A percentile compares a stretch with the other conserved stretches of the same genome.
phyloP scores from a whole-genome alignment of 1,140 invertebrate genomes.

The Eciton burchellii region DNA sequence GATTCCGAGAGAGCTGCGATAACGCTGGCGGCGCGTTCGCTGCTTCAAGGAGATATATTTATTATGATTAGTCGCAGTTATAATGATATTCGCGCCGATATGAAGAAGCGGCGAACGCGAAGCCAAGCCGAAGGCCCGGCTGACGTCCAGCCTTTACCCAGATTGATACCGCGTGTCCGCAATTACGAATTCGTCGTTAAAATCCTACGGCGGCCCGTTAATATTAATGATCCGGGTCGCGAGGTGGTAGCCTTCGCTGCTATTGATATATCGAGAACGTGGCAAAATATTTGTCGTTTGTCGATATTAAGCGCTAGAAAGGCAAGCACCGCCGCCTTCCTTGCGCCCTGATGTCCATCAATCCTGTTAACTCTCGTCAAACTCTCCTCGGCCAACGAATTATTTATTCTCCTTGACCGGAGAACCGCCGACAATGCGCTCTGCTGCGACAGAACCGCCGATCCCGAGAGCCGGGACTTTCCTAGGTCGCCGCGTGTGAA shows the following conservation, averaged over 20 bases:
- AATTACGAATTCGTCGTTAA: not conserved
- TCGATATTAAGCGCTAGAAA: not conserved
- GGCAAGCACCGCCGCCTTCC: not conserved
- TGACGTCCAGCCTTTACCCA: not conserved
- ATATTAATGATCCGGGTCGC: not conserved
- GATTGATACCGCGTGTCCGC: not conserved
- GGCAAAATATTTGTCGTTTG: not conserved
- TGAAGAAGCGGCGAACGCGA: not conserved
- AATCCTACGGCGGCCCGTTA: not conserved
- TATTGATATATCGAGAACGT: not conserved
- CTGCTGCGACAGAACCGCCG: not conserved
- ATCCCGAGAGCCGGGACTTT: slow-evolving; percentile 6
- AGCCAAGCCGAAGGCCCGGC: not conserved
- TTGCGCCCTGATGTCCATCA: not conserved
- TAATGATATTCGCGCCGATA: not conserved
- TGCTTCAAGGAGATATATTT: not conserved
- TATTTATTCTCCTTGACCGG: slow-evolving; percentile 16
- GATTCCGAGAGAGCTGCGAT: not conserved
- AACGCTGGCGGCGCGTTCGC: slow-evolving; percentile 15
- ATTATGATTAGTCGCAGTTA: slow-evolving; percentile 1
- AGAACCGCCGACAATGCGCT: not conserved
- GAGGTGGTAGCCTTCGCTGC: not conserved
- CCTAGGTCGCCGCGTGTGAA: not conserved
- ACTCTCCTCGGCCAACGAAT: not conserved
- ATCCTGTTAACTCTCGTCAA: slow-evolving; percentile 17